Evolutionary conservation across 2,113 vertebrate species (phyloP).

Genomic region (Geococcyx californianus): DNA sequence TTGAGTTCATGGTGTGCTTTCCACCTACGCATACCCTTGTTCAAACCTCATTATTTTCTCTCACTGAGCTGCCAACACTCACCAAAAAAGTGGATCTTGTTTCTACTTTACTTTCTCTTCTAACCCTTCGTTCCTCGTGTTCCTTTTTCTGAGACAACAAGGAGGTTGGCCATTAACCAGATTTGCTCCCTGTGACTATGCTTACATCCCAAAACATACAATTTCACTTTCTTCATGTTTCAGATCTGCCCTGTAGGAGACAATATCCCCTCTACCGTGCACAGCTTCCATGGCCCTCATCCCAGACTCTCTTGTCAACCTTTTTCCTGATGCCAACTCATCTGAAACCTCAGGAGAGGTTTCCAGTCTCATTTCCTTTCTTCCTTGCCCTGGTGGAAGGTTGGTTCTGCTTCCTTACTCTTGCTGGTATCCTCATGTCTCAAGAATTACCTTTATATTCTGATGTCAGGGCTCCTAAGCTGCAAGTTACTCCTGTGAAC

Average conservation of each 20-base stretch:
- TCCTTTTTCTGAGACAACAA: background rate
- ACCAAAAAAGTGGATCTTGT: background rate
- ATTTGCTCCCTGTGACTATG: background rate
- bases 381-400: background rate
- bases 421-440: background rate
- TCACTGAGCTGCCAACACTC: background rate
- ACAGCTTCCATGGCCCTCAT: background rate
- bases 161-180: background rate
- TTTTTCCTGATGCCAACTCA: background rate
- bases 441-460: background rate
- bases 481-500: background rate
- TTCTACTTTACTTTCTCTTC: background rate
- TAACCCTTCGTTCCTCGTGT: background rate
- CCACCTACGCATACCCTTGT: background rate
- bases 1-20: background rate
- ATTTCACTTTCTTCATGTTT: background rate
- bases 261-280: background rate
- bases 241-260: background rate
- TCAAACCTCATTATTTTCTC: background rate
- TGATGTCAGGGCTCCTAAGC: background rate
- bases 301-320: background rate
- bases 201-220: background rate
- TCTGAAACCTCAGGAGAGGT: background rate
- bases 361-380: background rate
- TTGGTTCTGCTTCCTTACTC: background rate